Conservation (phyloP, 1,140 invertebrate species). For the Cataglyphis hispanica region DNA sequence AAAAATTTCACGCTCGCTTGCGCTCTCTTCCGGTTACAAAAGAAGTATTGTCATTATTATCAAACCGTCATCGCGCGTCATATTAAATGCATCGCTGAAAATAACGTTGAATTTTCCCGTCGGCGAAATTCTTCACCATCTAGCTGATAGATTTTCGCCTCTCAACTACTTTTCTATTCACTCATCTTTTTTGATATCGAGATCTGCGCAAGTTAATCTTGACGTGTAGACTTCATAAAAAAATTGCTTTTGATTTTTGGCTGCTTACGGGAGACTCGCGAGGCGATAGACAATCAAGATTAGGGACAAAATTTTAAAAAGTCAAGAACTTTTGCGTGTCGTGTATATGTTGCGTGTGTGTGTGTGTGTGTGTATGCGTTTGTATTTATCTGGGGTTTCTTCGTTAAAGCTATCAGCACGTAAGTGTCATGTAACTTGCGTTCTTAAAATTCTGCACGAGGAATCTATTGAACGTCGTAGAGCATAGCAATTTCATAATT, state of each 20-base stretch:
- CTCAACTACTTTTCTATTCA: neutral
- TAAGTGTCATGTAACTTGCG: constrained; percentile 29
- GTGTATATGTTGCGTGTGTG: neutral
- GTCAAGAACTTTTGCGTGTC: neutral
- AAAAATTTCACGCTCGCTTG: constrained; percentile 21
- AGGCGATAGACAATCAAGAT: constrained; percentile 46
- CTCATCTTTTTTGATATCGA: constrained; percentile 57
- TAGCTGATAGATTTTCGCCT: neutral
- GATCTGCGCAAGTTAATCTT: constrained; percentile 24
- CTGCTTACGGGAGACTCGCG: constrained; percentile 55
- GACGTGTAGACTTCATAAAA: constrained; percentile 61
- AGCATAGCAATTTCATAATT: constrained; percentile 57
- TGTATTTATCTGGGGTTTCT: constrained; percentile 11
- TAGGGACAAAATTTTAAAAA: constrained; percentile 35
- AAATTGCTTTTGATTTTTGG: constrained; percentile 77
- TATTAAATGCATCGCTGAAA: constrained; percentile 40
- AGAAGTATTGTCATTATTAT: constrained; percentile 61
- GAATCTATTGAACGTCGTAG: constrained; percentile 50
- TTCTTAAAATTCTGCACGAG: constrained; percentile 47
- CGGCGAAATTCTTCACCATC: neutral
- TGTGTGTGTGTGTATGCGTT: neutral
- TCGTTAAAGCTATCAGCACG: constrained; percentile 47
- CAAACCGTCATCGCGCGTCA: constrained; percentile 34
- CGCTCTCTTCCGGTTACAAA: constrained; percentile 36
- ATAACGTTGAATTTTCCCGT: constrained; percentile 12